Percentiles rank a stretch among this genome's conserved stretches.
These are phyloP conservation scores for Adineta ricciae DNA, from an alignment of 2,888 invertebrate genomes.

Conservation along the genomic window DNA sequence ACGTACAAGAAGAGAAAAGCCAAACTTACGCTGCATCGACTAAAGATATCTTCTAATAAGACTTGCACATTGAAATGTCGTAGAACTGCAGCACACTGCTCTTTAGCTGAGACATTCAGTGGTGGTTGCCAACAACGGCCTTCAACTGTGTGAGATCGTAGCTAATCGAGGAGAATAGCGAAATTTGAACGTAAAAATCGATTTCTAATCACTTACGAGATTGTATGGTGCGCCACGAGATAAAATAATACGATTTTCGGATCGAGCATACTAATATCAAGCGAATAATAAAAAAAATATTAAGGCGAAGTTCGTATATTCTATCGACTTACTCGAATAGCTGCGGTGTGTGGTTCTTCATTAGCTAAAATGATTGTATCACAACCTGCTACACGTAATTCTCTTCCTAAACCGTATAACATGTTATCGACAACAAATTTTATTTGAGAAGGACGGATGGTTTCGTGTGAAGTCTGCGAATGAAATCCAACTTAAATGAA, in stretches of 20 bases:
- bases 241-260: constrained; percentile 27
- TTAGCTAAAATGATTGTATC: constrained; percentile 27
- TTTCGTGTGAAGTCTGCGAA: neutral
- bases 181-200: neutral
- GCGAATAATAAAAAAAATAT: neutral
- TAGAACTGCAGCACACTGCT: constrained; percentile 22
- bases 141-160: constrained; percentile 24
- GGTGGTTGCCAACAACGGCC: constrained; percentile 27
- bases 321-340: constrained; percentile 24
- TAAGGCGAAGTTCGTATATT: too few relatives aligned
- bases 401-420: constrained; percentile 31
- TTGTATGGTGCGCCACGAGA: constrained; percentile 28
- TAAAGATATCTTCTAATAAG: constrained; percentile 29
- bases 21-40: constrained; percentile 31
- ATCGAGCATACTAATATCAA: constrained; percentile 20
- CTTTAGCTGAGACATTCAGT: constrained; percentile 16
- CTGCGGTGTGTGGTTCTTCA: constrained; percentile 28
- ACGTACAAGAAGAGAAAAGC: too few relatives aligned
- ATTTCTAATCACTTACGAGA: neutral
- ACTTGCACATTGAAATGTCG: constrained; percentile 27
- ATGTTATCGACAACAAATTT: constrained; percentile 31
- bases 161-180: neutral
- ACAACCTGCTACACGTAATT: constrained; percentile 26
- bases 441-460: neutral
- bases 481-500: neutral